A percentile compares a stretch with the other conserved stretches of the same genome.
Conservation (phyloP, 2,888 invertebrate genomes). For the Gerris lacustris region DNA sequence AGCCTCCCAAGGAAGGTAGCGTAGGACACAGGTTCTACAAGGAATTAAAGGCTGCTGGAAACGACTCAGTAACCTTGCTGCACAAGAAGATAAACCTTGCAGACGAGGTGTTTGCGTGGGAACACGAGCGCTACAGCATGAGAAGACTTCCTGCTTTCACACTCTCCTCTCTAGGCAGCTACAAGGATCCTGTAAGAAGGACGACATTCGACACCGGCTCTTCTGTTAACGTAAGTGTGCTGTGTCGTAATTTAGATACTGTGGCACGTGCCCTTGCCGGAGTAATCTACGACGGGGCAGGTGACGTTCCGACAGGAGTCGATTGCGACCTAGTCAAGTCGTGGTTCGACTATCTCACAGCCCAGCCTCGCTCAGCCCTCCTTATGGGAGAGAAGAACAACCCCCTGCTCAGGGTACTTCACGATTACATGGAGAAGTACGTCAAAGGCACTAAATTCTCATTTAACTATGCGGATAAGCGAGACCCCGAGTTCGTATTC, state of each 20-base stretch:
- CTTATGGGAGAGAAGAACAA: conserved; percentile 53
- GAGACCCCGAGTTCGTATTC: conserved; percentile 87
- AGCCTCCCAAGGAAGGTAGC: conserved; percentile 77
- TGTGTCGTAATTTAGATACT: conserved; percentile 56
- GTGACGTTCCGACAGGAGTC: conserved; percentile 40
- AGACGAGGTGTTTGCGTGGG: conserved; percentile 85
- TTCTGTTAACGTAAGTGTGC: conserved; percentile 44
- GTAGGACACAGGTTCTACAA: conserved; percentile 44
- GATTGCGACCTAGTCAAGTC: conserved; percentile 57
- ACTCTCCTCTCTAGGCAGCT: conserved; percentile 62
- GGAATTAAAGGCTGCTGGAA: conserved; percentile 42
- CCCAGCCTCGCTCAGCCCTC: conserved; percentile 63
- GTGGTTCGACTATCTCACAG: conserved; percentile 61
- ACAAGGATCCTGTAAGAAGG: conserved; percentile 48
- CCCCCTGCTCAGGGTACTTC: conserved; percentile 54
- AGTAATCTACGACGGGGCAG: conserved; percentile 62
- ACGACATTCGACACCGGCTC: conserved; percentile 52
- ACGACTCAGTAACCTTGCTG: conserved; percentile 46
- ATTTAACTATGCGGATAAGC: conserved; percentile 58
- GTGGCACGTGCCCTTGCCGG: conserved; percentile 75
- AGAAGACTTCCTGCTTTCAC: conserved; percentile 84
- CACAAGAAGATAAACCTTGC: conserved; percentile 97
- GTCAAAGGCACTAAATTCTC: conserved; percentile 62
- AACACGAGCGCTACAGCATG: conserved; percentile 92
- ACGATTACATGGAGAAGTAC: conserved; percentile 54